A percentile compares a stretch with the other conserved stretches of the same genome.
Evolutionary conservation across 2,797 vertebrate genomes (phyloP).

Genomic region (Xenops minutus): DNA sequence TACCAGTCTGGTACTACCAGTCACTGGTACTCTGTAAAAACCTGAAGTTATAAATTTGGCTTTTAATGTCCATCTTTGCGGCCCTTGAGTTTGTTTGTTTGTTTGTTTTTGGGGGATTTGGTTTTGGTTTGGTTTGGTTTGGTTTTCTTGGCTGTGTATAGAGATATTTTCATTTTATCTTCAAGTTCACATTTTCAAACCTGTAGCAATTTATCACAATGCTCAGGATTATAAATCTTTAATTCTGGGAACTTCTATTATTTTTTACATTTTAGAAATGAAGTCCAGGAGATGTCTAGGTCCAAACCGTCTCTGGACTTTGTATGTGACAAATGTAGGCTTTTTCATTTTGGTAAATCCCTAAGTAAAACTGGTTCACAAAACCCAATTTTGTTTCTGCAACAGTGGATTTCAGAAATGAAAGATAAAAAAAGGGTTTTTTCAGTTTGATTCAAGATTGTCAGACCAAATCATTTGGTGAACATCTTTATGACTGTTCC

Average conservation of each 20-base stretch:
- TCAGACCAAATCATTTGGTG: not conserved
- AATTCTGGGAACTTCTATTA: not conserved
- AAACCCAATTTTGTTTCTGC: not conserved
- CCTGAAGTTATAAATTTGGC: not conserved
- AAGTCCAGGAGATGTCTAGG: not conserved
- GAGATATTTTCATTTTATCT: not conserved
- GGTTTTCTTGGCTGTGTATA: not conserved
- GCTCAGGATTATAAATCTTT: not conserved
- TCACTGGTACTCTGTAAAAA: not conserved
- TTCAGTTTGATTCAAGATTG: not conserved
- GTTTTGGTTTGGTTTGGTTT: not conserved
- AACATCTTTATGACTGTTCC: conserved; percentile 12
- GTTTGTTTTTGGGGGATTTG: too few relatives aligned
- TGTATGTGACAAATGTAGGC: not conserved
- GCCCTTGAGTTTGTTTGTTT: not conserved
- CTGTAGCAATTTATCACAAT: not conserved
- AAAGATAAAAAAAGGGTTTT: not conserved
- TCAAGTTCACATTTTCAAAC: not conserved
- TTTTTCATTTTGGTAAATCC: not conserved
- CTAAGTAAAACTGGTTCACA: not conserved
- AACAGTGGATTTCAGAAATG: not conserved
- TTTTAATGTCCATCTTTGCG: not conserved
- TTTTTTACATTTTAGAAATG: not conserved
- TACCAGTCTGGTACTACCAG: too few relatives aligned
- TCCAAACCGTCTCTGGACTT: not conserved